Base-by-base conservation (phyloP, 2,888 invertebrate genomes). In the Eudasyphora cyanicolor region DNA sequence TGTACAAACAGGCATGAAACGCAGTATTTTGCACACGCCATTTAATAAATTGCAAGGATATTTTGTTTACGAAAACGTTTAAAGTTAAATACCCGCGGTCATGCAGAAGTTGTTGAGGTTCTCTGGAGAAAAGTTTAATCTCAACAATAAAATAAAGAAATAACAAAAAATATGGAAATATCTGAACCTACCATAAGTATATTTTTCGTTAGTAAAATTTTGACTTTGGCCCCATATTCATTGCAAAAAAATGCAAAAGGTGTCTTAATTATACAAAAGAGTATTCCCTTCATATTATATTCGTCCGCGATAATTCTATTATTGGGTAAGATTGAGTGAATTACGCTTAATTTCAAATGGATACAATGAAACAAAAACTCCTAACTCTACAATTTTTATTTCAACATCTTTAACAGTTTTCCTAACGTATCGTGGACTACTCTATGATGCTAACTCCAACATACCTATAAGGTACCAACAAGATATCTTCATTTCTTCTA, bases 381-480 rank as follows among this genome's bases (percentile, higher is more conserved):
- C n/a, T n/a, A n/a, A n/a, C n/a, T n/a, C n/a, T n/a, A n/a, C n/a
- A n/a, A n/a, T n/a, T n/a, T n/a, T n/a, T n/a, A n/a, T n/a, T n/a
- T n/a, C n/a, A n/a, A n/a, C n/a, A n/a, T n/a, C n/a, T n/a, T n/a
- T n/a, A n/a, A n/a, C 35, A 89, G 92, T 91, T 54, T 88, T 87
- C 64, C 85, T 92, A 8, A 92, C 92, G 21, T 91, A 92, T 86
- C 87, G 90, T 8, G 92, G 92, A 0, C 86, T 92, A 1, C 81
- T 91, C 0, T 90, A 88, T 64, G 92, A 92, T 88, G 91, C 92
- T 0, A 91, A 91, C 71, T 91, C 92, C 0, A 88, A 91, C 69
- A 76, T 83, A 21, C 84, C 86, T 12, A 64, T 86, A n/a, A 84
- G 86, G 86, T 86, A 54, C 54, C 19, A 27, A n/a, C 8, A 69